These are phyloP conservation scores for Agraylea sexmaculata DNA, from an alignment of 1,140 invertebrate species.

Conservation along the genomic window DNA sequence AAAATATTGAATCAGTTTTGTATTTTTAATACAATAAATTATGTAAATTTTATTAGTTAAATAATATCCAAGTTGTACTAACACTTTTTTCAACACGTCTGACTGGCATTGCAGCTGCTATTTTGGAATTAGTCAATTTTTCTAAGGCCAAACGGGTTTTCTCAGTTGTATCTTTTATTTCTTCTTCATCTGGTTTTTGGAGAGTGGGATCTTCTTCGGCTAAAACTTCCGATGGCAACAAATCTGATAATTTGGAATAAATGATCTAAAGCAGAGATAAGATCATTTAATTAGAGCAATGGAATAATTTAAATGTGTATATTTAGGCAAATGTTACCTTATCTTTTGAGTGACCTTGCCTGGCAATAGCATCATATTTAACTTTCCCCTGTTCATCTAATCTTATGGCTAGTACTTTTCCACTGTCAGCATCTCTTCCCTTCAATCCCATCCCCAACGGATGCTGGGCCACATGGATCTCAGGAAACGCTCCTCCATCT, in stretches of 20 bases:
- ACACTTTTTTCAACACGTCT: slow-evolving; percentile 59
- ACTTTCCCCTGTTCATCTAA: slow-evolving; percentile 89
- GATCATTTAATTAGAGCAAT: slow-evolving; percentile 4
- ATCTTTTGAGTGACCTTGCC: slow-evolving; percentile 91
- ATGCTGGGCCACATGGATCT: slow-evolving; percentile 95
- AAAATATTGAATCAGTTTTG: slow-evolving; percentile 22
- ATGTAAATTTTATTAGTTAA: slow-evolving; percentile 3
- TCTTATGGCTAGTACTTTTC: slow-evolving; percentile 88
- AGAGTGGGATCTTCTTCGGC: slow-evolving; percentile 83
- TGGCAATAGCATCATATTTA: slow-evolving; percentile 92
- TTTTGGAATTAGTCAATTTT: slow-evolving; percentile 79
- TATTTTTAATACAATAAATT: slow-evolving; percentile 4
- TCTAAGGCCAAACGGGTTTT: slow-evolving; percentile 72
- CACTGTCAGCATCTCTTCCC: slow-evolving; percentile 55
- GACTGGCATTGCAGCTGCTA: slow-evolving; percentile 88
- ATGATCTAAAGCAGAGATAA: slow-evolving; percentile 56
- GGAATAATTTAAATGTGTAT: slow-evolving; percentile 1
- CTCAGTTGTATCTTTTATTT: slow-evolving; percentile 77
- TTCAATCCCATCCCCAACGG: slow-evolving; percentile 87
- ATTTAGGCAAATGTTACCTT: slow-evolving; percentile 49
- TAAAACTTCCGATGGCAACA: slow-evolving; percentile 86
- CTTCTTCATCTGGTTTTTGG: slow-evolving; percentile 75
- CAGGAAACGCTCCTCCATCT: slow-evolving; percentile 97
- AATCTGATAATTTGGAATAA: slow-evolving; percentile 88
- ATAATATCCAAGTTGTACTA: slow-evolving; percentile 3